These are phyloP conservation scores for Palaemon carinicauda DNA, from an alignment of 1,140 invertebrate genomes.

Conservation along the genomic window DNA sequence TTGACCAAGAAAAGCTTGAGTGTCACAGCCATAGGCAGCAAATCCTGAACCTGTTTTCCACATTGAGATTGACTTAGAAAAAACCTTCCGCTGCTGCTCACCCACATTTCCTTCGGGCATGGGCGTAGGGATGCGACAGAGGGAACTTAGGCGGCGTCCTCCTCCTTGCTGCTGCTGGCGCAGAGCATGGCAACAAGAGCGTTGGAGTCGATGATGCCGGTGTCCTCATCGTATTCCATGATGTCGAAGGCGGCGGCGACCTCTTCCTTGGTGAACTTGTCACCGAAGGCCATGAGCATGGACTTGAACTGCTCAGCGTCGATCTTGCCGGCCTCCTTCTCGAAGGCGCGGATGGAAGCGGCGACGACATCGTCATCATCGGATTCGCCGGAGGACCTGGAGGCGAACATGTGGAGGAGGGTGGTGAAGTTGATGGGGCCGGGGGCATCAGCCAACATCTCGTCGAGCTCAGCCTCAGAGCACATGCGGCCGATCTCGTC, in stretches of 20 bases:
- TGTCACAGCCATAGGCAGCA: constrained; percentile 43
- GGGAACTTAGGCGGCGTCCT: constrained; percentile 61
- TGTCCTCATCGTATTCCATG: constrained; percentile 86
- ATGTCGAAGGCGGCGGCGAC: constrained; percentile 94
- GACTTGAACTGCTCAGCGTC: constrained; percentile 79
- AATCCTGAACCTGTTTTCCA: constrained; percentile 1
- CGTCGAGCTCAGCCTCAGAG: constrained; percentile 67
- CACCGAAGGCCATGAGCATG: constrained; percentile 93
- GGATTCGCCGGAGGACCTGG: constrained; percentile 62
- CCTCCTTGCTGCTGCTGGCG: constrained; percentile 81
- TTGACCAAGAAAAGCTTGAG: constrained; percentile 23
- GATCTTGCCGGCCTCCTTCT: constrained; percentile 84
- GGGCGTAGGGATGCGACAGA: not conserved
- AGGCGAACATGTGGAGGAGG: constrained; percentile 91
- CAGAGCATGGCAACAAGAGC: constrained; percentile 88
- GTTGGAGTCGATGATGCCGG: constrained; percentile 90
- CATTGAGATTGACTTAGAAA: too few species aligned
- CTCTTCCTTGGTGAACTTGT: constrained; percentile 93
- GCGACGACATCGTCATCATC: constrained; percentile 93
- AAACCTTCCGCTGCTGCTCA: constrained; percentile 18
- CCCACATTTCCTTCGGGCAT: constrained; percentile 32
- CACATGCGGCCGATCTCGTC: constrained; percentile 91
- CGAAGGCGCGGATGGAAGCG: constrained; percentile 95
- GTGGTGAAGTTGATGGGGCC: constrained; percentile 69
- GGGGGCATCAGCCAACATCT: constrained; percentile 88